Evolutionary conservation across 2,113 vertebrate genomes (phyloP).

Genomic region (Tupaia chinensis): DNA sequence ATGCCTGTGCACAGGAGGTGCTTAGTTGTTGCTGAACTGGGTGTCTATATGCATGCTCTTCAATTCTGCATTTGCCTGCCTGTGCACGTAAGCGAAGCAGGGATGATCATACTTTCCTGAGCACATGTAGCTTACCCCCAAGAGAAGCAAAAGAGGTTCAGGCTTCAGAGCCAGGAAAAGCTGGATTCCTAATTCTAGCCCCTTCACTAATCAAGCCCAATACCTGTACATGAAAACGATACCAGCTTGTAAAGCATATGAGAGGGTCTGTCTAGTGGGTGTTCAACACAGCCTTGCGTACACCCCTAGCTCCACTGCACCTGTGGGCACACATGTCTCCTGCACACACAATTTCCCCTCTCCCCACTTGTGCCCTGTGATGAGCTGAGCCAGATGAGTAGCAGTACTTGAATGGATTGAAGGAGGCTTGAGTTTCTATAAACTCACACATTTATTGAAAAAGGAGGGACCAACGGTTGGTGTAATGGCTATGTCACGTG

Average conservation of each 20-base stretch:
- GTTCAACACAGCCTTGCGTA: neutral
- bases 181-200: neutral
- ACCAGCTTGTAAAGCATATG: neutral
- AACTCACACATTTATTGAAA: no score
- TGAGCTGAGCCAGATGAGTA: neutral
- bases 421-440: neutral
- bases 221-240: neutral
- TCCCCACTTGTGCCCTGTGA: neutral
- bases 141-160: neutral
- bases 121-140: neutral
- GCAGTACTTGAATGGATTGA: no score
- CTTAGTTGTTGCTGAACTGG: neutral
- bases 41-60: neutral
- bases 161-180: neutral
- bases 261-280: neutral
- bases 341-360: rapidly evolving
- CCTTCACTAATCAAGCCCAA: neutral
- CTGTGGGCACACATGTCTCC: rapidly evolving
- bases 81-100: neutral
- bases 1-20: no score
- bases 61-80: neutral
- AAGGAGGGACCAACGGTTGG: no score
- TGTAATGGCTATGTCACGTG: no score
- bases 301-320: rapidly evolving
- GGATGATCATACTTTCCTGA: neutral